Base-by-base conservation (phyloP, 2,888 invertebrate species). In the Archips crataeganus region DNA sequence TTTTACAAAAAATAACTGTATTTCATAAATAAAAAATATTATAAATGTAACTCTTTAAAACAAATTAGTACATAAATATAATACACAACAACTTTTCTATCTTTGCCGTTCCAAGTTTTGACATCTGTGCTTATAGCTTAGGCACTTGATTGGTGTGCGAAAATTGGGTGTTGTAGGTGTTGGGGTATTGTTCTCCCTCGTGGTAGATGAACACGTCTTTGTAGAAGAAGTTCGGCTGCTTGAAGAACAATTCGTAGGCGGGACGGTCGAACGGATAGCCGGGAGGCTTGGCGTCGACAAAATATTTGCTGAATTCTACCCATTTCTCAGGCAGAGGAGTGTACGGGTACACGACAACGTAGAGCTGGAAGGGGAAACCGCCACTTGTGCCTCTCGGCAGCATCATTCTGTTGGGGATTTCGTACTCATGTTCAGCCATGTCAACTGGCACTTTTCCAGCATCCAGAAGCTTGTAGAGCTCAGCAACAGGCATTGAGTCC, bases 341-440 rank as follows among this genome's bases (percentile, higher is more conserved):
- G 80, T 91, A 94, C 63, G 96, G 96, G 79, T 95, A 95, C 32
- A 96, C 94, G 65, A 96, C 94, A 67, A 96, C 95, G 88, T 95
- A 96, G 75, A 97, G 82, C 79, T 96, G 95, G 93, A 95, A 95
- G 68, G 95, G 95, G 88, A 95, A 95, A 68, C 98, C 97, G 77
- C 95, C 95, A 49, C 89, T 90, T 79, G 94, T 96, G 83, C 98
- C 98, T 84, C 95, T 97, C 49, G 98, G 97, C 74, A 98, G 87
- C 83, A 97, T 89, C 66, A 97, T 90, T 77, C 97, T 96, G 75
- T 95, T 94, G 3, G 97, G 97, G 90, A 96, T 95, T 68, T 95
- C 95, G 77, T 95, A 95, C 79, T 95, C 94, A 60, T 93, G 88
- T 76, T 94, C 92, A 71, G 91, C 91, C 86, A 94, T 94, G 78